phyloP scores from a whole-genome alignment of 2,888 invertebrate species.

The Molanna angustata region DNA sequence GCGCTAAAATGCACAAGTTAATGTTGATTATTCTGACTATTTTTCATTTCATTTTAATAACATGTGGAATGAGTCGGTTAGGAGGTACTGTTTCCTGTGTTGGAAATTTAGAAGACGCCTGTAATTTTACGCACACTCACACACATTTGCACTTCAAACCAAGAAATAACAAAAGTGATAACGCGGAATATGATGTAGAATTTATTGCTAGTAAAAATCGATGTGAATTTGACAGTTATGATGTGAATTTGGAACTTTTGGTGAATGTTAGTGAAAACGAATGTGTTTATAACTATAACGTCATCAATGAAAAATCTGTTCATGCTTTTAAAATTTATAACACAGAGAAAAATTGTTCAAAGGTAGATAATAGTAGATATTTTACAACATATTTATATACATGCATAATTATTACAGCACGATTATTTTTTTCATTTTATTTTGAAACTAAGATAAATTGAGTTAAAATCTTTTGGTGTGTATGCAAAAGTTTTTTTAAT shows the following conservation, averaged over 20 bases:
- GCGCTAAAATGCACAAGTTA: too few relatives aligned
- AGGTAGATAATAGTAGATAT: conserved; percentile 10
- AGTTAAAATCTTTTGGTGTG: too few relatives aligned
- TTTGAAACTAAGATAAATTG: too few relatives aligned
- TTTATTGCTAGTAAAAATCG: conserved; percentile 9
- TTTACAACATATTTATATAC: too few relatives aligned
- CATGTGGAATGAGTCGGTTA: too few relatives aligned
- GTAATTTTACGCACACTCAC: conserved; percentile 4
- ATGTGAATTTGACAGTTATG: conserved; percentile 10
- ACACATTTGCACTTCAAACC: not conserved
- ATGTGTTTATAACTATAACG: conserved; percentile 4
- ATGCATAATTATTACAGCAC: too few relatives aligned
- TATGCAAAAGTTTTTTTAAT: too few relatives aligned
- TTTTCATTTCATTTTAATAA: too few relatives aligned
- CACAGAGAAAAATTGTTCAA: conserved; percentile 2
- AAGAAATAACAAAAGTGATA: conserved; percentile 6
- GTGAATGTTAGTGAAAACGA: not conserved
- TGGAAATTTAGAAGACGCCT: too few relatives aligned
- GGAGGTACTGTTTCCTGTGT: too few relatives aligned
- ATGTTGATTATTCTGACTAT: too few relatives aligned
- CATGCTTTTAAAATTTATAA: conserved; percentile 4
- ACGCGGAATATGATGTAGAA: conserved; percentile 9
- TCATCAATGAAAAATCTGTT: not conserved
- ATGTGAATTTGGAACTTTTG: conserved; percentile 1
- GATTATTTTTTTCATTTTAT: too few relatives aligned